Evolutionary conservation across 2,113 vertebrate species (phyloP).

Genomic region (Raja brachyura): DNA sequence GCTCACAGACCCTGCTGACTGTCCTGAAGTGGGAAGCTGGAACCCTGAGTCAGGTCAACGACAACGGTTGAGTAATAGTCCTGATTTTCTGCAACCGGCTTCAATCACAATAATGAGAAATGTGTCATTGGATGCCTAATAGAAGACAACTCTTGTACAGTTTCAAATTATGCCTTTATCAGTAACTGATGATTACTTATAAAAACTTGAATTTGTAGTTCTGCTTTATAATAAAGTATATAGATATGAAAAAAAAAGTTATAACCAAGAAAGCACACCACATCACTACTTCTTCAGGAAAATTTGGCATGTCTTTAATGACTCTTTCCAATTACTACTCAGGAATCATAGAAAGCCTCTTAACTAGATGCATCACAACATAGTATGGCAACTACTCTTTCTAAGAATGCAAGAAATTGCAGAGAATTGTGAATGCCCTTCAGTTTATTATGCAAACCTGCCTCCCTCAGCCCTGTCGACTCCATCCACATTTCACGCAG

Average conservation of each 20-base stretch:
- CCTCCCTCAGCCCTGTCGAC: no score
- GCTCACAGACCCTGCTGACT: constrained; percentile 78
- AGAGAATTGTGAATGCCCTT: no score
- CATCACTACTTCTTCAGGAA: no score
- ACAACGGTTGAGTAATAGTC: constrained; percentile 54
- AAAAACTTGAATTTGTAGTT: neutral
- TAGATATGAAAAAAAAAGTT: neutral
- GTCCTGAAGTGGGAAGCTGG: constrained; percentile 73
- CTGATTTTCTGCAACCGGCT: neutral
- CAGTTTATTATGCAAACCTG: no score
- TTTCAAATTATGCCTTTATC: neutral
- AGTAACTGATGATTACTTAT: neutral
- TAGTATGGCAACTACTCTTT: no score
- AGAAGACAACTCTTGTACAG: neutral
- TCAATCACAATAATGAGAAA: neutral
- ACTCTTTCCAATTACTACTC: no score
- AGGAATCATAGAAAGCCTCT: no score
- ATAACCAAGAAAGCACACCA: no score
- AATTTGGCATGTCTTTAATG: no score
- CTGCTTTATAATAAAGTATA: constrained; percentile 1
- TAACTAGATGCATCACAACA: no score
- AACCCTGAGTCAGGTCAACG: constrained; percentile 66
- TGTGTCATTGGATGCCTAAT: neutral
- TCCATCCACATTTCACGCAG: no score
- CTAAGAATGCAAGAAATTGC: no score